phyloP scores from a whole-genome alignment of 2,888 invertebrate genomes.

The Miltochrista miniata region DNA sequence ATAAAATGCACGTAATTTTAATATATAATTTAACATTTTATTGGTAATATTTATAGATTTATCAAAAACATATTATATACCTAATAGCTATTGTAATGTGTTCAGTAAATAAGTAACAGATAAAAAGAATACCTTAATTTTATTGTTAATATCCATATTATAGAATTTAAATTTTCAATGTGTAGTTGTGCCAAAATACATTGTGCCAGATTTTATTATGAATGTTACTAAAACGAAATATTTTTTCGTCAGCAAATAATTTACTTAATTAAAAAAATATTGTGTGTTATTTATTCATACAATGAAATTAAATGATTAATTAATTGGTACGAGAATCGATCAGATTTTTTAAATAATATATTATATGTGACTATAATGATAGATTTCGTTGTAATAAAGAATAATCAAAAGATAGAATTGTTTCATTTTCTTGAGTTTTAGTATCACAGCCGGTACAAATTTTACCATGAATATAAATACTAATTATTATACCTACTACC shows the following conservation, averaged over 20 bases:
- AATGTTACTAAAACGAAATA: conserved; percentile 33
- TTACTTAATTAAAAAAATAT: conserved; percentile 13
- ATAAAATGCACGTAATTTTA: conserved; percentile 57
- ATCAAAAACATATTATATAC: conserved; percentile 48
- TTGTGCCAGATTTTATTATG: conserved; percentile 33
- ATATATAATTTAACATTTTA: conserved; percentile 46
- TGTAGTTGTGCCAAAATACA: conserved; percentile 21
- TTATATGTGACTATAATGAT: conserved; percentile 73
- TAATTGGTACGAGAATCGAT: conserved; percentile 23
- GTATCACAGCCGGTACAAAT: too few species aligned
- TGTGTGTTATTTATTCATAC: conserved; percentile 22
- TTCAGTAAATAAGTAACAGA: conserved; percentile 61
- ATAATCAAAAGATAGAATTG: conserved; percentile 29
- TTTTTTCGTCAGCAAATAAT: conserved; percentile 20
- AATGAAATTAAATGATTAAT: conserved; percentile 27
- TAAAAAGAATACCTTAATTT: conserved; percentile 13
- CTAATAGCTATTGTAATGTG: conserved; percentile 64
- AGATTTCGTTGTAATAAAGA: conserved; percentile 80
- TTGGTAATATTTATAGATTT: conserved; percentile 52
- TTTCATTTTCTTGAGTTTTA: too few species aligned
- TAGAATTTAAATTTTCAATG: conserved; percentile 17
- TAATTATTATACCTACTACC: too few species aligned
- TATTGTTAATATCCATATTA: conserved; percentile 9
- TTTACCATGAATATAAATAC: too few species aligned
- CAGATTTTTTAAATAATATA: conserved; percentile 56